Evolutionary conservation across 2,113 vertebrate species (phyloP).

Genomic region (Lasiurus cinereus): DNA sequence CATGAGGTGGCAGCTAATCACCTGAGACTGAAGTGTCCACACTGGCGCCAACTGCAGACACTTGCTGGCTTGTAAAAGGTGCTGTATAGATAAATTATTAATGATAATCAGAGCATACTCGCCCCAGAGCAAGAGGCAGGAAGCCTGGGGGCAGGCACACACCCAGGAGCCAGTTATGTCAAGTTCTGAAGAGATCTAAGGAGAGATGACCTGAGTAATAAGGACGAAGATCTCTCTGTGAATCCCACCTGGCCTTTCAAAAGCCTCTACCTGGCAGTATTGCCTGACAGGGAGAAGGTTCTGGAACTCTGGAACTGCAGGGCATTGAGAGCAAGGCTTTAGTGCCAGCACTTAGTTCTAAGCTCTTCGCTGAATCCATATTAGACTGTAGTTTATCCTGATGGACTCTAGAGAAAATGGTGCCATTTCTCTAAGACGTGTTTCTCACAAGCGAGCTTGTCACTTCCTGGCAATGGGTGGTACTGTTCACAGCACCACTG

Average conservation of each 20-base stretch:
- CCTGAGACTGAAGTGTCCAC: conserved; percentile 59
- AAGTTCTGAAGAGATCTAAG: conserved; percentile 11
- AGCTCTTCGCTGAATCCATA: not conserved
- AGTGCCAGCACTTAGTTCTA: not conserved
- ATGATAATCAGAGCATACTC: conserved; percentile 84
- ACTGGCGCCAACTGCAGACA: conserved; percentile 55
- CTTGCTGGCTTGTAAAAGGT: conserved; percentile 82
- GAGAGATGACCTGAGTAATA: not conserved
- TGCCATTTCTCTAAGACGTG: not conserved
- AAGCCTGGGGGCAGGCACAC: conserved; percentile 68
- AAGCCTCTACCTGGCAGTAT: not conserved
- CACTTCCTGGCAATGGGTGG: not conserved
- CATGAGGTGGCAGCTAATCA: conserved; percentile 49
- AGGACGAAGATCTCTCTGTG: not conserved
- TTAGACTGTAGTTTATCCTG: too few relatives aligned
- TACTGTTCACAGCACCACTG: not conserved
- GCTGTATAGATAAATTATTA: conserved; percentile 88
- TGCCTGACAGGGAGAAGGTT: not conserved
- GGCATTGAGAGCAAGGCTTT: not conserved
- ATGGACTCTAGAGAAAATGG: not conserved
- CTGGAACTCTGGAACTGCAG: not conserved
- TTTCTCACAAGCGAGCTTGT: not conserved
- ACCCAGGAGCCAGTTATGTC: conserved; percentile 49
- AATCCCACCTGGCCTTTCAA: not conserved
- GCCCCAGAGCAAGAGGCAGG: conserved; percentile 67